Conservation (phyloP, 2,797 vertebrate species). For the Lycodopsis pacificus region DNA sequence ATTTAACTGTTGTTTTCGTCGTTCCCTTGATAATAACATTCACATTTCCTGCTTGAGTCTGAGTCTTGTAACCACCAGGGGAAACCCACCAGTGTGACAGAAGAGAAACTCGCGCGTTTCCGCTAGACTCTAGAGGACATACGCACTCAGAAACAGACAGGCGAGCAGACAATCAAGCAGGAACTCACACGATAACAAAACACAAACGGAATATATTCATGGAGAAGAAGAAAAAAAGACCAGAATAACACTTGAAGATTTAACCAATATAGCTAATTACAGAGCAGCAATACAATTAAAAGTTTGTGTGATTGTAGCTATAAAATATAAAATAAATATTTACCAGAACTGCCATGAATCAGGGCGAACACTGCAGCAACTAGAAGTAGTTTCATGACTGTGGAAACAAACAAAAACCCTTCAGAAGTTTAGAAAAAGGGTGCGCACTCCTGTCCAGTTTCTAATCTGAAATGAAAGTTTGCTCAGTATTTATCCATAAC, state of each 20-base stretch:
- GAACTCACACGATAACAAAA: background rate
- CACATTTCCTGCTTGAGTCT: conserved; percentile 47
- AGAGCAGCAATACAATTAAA: conserved; percentile 5
- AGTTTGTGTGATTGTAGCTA: background rate
- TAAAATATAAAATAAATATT: conserved; percentile 53
- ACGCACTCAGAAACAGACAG: conserved; percentile 28
- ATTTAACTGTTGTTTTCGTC: conserved; percentile 9
- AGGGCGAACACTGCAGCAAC: conserved; percentile 49
- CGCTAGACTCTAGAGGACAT: conserved; percentile 44
- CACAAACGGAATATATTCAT: conserved; percentile 12
- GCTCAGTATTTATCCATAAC: conserved; percentile 50
- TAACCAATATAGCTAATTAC: conserved; percentile 28
- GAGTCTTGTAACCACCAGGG: conserved; percentile 23
- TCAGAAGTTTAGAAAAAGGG: background rate
- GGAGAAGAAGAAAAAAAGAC: background rate
- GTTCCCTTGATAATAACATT: conserved; percentile 16
- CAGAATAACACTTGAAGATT: conserved; percentile 20
- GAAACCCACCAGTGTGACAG: conserved; percentile 45
- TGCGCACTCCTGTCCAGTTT: conserved; percentile 1
- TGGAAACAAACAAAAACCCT: background rate
- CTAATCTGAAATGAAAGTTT: conserved; percentile 55
- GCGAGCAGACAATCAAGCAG: background rate
- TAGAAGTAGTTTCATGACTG: conserved; percentile 69
- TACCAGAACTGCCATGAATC: conserved; percentile 72
- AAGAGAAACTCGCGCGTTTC: conserved; percentile 37